Evolutionary conservation across 2,113 vertebrate species (phyloP), one percentile per base, ranked within the genome.

Genomic region (Holacanthus passer): DNA sequence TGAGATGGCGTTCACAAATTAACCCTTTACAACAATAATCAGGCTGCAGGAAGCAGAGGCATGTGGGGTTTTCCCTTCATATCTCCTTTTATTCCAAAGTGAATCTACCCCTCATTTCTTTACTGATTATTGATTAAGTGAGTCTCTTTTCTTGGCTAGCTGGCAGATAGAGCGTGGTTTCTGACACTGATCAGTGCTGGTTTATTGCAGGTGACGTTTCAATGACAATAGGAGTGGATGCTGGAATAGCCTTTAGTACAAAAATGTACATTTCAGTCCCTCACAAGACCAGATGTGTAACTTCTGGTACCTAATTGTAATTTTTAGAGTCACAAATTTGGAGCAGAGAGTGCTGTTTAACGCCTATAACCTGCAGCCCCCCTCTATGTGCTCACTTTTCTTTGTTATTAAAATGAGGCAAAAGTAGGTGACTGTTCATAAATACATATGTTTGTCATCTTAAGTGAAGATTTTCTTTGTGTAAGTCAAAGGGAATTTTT

Each of bases 1-100:
- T 92, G 95, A 95, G 92, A 85, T 86, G 93, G 90, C 91, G 92
- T 86, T 92, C 68, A 74, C 79, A 85, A 68, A 90, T 91, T 12
- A 90, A 81, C 87, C 48, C 74, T 80, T 88, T 20, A 3, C 62
- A 59, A 53, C 2, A 29, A 19, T 45, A 52, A 82, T 52, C 47
- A 50, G 17, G 31, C 41, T 48, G 29, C 83, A 84, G 79, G 88
- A 90, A 90, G 76, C 35, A 6, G 37, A 77, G 65, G 43, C 55
- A 81, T 75, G 20, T 43, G 62, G 79, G 84, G 67, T 50, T 84
- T 89, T 84, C 83, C 91, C 82, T 69, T 60, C 75, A 43, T 68
- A 22, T 75, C 37, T 81, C 56, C 35, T 43, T 71, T 19, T 73
- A 62, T 47, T 32, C 10, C 10, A 35, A 35, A 66, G 39, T 8